phyloP scores from a whole-genome alignment of 2,888 invertebrate genomes.

The Thelaira solivaga region DNA sequence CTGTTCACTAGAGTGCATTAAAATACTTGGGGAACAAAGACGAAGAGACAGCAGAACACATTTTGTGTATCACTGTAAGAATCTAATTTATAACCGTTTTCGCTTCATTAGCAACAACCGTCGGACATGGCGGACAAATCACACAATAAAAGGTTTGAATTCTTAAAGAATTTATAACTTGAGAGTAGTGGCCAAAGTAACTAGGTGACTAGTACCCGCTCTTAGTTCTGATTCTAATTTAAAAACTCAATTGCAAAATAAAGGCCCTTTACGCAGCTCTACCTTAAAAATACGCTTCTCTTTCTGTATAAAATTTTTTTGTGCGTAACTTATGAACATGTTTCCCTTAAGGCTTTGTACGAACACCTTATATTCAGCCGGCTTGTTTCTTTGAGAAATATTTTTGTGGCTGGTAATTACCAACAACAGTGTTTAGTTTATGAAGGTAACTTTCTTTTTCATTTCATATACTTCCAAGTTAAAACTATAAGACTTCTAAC shows the following conservation, averaged over 20 bases:
- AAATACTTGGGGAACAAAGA: too few species aligned
- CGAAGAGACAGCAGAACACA: too few species aligned
- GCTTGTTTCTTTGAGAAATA: conserved; percentile 12
- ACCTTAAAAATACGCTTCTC: conserved; percentile 28
- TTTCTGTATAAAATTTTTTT: conserved; percentile 63
- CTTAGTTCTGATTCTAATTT: too few species aligned
- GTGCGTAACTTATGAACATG: conserved; percentile 53
- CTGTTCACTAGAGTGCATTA: too few species aligned
- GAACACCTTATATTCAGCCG: conserved; percentile 58
- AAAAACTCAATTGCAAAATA: neutral
- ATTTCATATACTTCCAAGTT: neutral
- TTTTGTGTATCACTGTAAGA: too few species aligned
- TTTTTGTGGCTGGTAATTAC: conserved; percentile 69
- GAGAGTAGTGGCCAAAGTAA: too few species aligned
- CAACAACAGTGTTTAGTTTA: conserved; percentile 68
- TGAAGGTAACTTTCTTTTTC: conserved; percentile 48
- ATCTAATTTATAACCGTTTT: too few species aligned
- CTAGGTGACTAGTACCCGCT: too few species aligned
- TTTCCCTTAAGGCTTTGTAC: conserved; percentile 69
- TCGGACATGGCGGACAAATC: too few species aligned
- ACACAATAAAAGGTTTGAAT: too few species aligned
- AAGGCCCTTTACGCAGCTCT: neutral
- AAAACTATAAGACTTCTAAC: conserved; percentile 18
- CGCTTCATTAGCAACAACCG: too few species aligned
- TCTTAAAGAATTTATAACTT: too few species aligned